Conservation (phyloP, 2,888 invertebrate genomes). For the Drosophila vallismaia region DNA sequence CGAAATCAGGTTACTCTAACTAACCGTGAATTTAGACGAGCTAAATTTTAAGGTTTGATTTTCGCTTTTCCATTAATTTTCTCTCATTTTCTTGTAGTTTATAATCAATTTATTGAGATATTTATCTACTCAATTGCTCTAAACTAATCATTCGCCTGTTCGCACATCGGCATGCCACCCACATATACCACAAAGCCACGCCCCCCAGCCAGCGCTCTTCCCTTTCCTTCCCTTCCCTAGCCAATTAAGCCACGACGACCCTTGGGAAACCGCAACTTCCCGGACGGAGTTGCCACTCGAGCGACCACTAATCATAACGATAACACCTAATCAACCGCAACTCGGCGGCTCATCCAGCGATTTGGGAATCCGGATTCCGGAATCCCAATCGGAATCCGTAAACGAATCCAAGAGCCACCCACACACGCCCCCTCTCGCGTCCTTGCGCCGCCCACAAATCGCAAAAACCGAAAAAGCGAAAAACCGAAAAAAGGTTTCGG, state of each 20-base stretch:
- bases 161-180: slow-evolving; percentile 34
- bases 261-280: slow-evolving; percentile 36
- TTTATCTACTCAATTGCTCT: slow-evolving; percentile 37
- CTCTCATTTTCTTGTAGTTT: slow-evolving; percentile 7
- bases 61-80: neutral
- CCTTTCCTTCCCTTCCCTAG: neutral
- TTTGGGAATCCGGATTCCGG: slow-evolving; percentile 37
- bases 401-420: slow-evolving; percentile 52
- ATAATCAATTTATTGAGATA: slow-evolving; percentile 32
- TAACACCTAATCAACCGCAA: slow-evolving; percentile 77
- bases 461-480: slow-evolving; percentile 31
- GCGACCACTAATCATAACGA: slow-evolving; percentile 79
- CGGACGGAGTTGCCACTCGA: slow-evolving; percentile 42
- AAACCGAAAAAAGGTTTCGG: slow-evolving; percentile 55
- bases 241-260: slow-evolving; percentile 15
- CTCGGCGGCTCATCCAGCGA: slow-evolving; percentile 50
- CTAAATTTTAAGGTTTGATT: neutral
- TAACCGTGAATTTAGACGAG: slow-evolving; percentile 13
- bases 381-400: slow-evolving; percentile 49
- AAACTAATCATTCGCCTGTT: slow-evolving; percentile 46
- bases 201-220: neutral
- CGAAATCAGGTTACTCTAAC: slow-evolving; percentile 17
- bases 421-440: slow-evolving; percentile 2
- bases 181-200: slow-evolving; percentile 25
- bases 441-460: slow-evolving; percentile 1